Conservation (phyloP, 2,888 invertebrate species). For the Ophion costatus region DNA sequence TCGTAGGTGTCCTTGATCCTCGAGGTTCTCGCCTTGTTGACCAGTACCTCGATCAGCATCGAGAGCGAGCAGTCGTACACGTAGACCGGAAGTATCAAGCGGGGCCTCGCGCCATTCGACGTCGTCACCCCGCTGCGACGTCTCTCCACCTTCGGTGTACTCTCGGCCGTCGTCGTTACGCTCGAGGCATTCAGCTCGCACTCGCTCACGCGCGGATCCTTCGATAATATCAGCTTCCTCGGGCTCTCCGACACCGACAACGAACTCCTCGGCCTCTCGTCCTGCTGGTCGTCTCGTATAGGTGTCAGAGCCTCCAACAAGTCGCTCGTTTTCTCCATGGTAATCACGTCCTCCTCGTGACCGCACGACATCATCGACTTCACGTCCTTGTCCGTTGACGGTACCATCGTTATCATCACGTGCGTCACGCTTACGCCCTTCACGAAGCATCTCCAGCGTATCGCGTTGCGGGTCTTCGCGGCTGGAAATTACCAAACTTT, state of each 20-base stretch:
- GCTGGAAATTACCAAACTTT: constrained; percentile 40
- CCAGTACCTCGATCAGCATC: constrained; percentile 85
- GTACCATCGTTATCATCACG: constrained; percentile 88
- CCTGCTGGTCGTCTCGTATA: constrained; percentile 40
- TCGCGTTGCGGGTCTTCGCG: constrained; percentile 55
- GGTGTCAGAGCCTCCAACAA: constrained; percentile 64
- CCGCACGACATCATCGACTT: constrained; percentile 72
- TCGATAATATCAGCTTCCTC: constrained; percentile 60
- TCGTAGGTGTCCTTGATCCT: constrained; percentile 84
- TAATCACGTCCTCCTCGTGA: constrained; percentile 57
- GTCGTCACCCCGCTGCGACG: constrained; percentile 60
- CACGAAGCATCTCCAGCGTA: constrained; percentile 88
- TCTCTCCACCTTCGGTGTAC: constrained; percentile 66
- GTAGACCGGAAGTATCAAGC: constrained; percentile 86
- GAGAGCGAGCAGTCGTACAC: constrained; percentile 88
- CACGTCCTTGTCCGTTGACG: constrained; percentile 86
- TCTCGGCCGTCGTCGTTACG: constrained; percentile 70
- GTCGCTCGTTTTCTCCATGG: constrained; percentile 66
- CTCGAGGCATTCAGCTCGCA: constrained; percentile 70
- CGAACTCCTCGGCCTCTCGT: constrained; percentile 32
- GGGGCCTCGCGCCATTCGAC: constrained; percentile 68
- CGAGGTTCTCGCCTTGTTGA: constrained; percentile 81
- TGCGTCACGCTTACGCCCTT: constrained; percentile 87
- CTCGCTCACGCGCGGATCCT: constrained; percentile 58
- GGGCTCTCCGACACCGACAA: constrained; percentile 54